These are phyloP conservation scores for Vesta saturnalis DNA, from an alignment of 2,888 invertebrate species.

Conservation along the genomic window DNA sequence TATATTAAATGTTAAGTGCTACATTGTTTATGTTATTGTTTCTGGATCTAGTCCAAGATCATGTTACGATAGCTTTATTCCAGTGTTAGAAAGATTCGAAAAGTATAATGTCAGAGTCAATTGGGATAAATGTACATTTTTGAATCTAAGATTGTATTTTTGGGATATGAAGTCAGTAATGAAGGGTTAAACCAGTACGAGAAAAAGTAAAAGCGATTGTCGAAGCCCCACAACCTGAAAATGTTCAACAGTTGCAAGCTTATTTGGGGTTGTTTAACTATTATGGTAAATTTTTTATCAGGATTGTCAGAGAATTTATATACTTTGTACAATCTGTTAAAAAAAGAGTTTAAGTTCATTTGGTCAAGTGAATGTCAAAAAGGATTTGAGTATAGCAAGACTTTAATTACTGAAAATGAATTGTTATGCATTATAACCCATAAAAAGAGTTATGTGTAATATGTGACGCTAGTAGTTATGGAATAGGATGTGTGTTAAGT, in stretches of 20 bases:
- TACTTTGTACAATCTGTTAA: too few relatives aligned
- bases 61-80: background rate
- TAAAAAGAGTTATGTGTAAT: background rate
- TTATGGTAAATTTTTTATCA: too few relatives aligned
- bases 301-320: too few relatives aligned
- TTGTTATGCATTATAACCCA: too few relatives aligned
- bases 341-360: background rate
- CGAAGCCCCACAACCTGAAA: too few relatives aligned
- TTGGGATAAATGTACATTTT: background rate
- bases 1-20: background rate
- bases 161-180: background rate
- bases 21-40: background rate
- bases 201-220: too few relatives aligned
- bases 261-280: background rate
- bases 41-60: background rate
- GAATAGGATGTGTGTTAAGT: too few relatives aligned
- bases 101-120: background rate
- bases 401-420: too few relatives aligned
- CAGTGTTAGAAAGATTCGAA: background rate
- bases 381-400: background rate
- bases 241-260: too few relatives aligned
- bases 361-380: background rate
- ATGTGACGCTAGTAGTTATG: too few relatives aligned
- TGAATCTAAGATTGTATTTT: background rate
- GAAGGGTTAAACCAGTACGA: too few relatives aligned